A percentile compares a stretch with the other conserved stretches of the same genome.
Evolutionary conservation across 2,888 invertebrate genomes (phyloP).

Genomic region (Ichneumoninae sp.): DNA sequence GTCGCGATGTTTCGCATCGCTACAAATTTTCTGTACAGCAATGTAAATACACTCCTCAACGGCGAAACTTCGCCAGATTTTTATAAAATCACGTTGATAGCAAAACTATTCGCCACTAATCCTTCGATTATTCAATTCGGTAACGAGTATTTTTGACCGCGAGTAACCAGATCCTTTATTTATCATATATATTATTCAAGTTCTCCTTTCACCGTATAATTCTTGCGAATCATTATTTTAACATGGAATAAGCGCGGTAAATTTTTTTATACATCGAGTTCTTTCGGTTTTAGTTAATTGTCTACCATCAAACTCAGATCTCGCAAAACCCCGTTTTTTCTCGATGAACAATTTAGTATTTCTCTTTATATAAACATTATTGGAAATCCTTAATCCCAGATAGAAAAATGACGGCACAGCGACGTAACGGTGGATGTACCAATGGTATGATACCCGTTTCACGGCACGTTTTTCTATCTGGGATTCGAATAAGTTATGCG

Average conservation of each 20-base stretch:
- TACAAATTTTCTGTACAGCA: conserved; percentile 48
- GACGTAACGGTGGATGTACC: too few relatives aligned
- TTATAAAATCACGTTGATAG: conserved; percentile 5
- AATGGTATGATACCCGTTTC: too few relatives aligned
- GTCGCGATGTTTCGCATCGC: neutral
- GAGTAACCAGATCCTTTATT: conserved; percentile 17
- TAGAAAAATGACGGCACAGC: too few relatives aligned
- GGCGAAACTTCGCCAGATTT: neutral
- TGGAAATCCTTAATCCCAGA: neutral
- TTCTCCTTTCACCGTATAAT: neutral
- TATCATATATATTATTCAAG: neutral
- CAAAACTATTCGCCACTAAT: neutral
- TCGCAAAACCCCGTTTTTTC: conserved; percentile 3
- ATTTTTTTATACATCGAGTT: neutral
- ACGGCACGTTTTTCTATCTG: too few relatives aligned
- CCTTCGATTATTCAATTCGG: neutral
- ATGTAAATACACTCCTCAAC: conserved; percentile 60
- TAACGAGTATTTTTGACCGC: conserved; percentile 17
- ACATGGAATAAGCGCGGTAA: neutral
- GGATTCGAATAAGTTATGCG: conserved; percentile 5
- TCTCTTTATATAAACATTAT: neutral
- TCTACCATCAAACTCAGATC: neutral
- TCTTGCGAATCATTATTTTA: neutral
- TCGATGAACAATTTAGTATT: neutral
- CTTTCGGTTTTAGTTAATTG: neutral